Percentiles rank a stretch among this genome's conserved stretches.
phyloP scores from a whole-genome alignment of 1,140 invertebrate species.

The Heliconius melpomene region DNA sequence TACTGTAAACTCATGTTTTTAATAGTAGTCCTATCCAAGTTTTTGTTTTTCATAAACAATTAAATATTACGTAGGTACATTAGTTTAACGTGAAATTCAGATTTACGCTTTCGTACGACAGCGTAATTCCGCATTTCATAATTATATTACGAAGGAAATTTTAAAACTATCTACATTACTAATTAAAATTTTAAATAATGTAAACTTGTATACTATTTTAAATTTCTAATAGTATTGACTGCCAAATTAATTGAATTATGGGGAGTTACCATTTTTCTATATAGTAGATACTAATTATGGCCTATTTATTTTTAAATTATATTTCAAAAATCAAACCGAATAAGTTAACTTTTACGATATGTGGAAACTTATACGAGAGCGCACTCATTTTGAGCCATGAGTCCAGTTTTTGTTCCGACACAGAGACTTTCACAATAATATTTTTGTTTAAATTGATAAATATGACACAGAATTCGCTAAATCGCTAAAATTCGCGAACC shows the following conservation, averaged over 20 bases:
- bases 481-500: no score
- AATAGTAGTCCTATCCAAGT: neutral
- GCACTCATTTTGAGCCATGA: neutral
- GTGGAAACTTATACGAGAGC: neutral
- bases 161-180: neutral
- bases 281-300: no score
- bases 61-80: neutral
- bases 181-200: neutral
- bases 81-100: neutral
- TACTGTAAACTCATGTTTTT: neutral
- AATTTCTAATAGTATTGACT: neutral
- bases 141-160: neutral
- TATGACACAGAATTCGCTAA: no score
- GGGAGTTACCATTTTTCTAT: no score
- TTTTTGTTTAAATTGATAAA: neutral
- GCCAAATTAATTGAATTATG: neutral
- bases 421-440: neutral
- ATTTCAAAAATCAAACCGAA: no score
- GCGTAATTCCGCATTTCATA: no score
- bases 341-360: neutral
- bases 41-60: neutral
- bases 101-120: no score
- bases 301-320: no score
- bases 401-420: neutral
- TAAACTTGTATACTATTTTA: neutral